Conservation (phyloP, 2,888 invertebrate genomes). For the Invenusta paracnida region DNA sequence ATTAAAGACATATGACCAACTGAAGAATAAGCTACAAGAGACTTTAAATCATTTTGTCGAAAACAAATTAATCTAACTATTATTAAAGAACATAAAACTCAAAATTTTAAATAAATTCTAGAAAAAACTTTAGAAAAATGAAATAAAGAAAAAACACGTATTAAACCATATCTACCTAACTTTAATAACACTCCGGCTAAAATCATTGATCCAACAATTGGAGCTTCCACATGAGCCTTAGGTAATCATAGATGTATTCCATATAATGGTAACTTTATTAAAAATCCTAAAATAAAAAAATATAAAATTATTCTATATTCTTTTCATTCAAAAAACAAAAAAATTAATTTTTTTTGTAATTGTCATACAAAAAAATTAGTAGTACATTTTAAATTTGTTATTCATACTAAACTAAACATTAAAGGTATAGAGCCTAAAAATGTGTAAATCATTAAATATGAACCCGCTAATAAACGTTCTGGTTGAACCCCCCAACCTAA, state of each 20-base stretch:
- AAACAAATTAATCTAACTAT: slow-evolving; percentile 68
- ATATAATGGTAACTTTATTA: slow-evolving; percentile 71
- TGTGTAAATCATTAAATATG: slow-evolving; percentile 71
- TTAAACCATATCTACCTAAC: slow-evolving; percentile 70
- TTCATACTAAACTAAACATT: slow-evolving; percentile 56
- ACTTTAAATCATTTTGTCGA: slow-evolving; percentile 69
- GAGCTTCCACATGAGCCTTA: slow-evolving; percentile 73
- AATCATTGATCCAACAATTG: slow-evolving; percentile 71
- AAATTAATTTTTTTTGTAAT: not conserved
- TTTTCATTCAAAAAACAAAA: slow-evolving; percentile 4
- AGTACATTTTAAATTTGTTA: slow-evolving; percentile 15
- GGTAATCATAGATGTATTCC: slow-evolving; percentile 70
- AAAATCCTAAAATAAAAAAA: slow-evolving; percentile 67
- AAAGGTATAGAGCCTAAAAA: slow-evolving; percentile 69
- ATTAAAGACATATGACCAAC: slow-evolving; percentile 70
- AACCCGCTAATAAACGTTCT: slow-evolving; percentile 68
- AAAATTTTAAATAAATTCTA: slow-evolving; percentile 66
- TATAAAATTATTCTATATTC: not conserved
- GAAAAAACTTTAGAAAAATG: slow-evolving; percentile 58
- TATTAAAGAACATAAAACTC: slow-evolving; percentile 56
- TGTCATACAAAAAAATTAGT: not conserved
- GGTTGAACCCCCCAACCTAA: slow-evolving; percentile 69
- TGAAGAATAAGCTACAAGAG: slow-evolving; percentile 72
- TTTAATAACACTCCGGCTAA: slow-evolving; percentile 72
- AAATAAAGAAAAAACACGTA: slow-evolving; percentile 64